Conservation (phyloP, 2,113 vertebrate genomes). For the Kryptolebias marmoratus region DNA sequence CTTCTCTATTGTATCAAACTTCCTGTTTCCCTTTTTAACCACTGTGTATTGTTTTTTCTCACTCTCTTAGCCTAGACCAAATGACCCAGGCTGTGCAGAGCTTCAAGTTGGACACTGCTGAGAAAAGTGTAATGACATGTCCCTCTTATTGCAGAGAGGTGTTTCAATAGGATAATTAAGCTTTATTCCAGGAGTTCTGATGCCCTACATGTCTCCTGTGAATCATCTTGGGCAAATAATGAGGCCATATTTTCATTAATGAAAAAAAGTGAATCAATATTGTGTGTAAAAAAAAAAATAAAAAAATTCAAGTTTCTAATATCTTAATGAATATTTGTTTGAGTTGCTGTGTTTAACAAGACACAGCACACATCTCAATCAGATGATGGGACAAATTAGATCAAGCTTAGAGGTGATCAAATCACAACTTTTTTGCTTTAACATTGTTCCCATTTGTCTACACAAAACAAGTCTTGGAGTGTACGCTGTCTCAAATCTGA, state of each 20-base stretch:
- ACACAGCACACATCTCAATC: background rate
- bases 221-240: constrained; percentile 51
- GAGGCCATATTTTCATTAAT: constrained; percentile 20
- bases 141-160: background rate
- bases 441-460: background rate
- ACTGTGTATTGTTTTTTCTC: constrained; percentile 78
- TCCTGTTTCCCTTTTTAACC: constrained; percentile 88
- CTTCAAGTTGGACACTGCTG: constrained; percentile 51
- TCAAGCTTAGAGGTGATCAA: constrained; percentile 1
- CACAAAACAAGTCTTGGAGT: background rate
- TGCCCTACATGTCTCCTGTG: constrained; percentile 37
- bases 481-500: constrained; percentile 15
- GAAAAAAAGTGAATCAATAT: constrained; percentile 26
- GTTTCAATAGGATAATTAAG: background rate
- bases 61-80: constrained; percentile 61
- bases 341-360: background rate
- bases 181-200: constrained; percentile 33
- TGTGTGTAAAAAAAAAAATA: constrained; percentile 19
- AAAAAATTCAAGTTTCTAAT: background rate
- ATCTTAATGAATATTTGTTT: background rate
- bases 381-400: background rate
- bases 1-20: constrained; percentile 92
- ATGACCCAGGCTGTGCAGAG: constrained; percentile 17
- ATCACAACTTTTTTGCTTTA: constrained; percentile 9
- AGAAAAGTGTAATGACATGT: constrained; percentile 22